phyloP scores from a whole-genome alignment of 2,888 invertebrate genomes.

The Drosophila nr. perissopoda region DNA sequence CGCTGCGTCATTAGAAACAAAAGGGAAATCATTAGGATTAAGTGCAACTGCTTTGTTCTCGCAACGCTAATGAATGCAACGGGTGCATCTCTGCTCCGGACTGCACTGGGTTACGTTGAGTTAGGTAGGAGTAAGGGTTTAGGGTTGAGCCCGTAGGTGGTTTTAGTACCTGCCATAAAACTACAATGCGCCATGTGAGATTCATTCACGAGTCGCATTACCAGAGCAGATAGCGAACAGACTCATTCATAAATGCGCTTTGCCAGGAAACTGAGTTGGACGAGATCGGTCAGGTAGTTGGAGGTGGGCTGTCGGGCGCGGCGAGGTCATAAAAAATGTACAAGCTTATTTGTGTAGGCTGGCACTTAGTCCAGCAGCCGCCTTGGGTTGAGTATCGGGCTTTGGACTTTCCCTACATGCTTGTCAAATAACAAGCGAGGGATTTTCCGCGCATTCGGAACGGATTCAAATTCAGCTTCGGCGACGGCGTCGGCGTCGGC shows the following conservation, averaged over 20 bases:
- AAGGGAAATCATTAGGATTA: slow-evolving; percentile 77
- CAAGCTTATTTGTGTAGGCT: slow-evolving; percentile 76
- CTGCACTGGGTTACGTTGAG: slow-evolving; percentile 23
- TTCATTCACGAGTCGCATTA: slow-evolving; percentile 63
- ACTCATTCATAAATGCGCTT: slow-evolving; percentile 74
- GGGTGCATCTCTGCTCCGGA: slow-evolving; percentile 34
- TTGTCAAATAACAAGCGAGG: slow-evolving; percentile 67
- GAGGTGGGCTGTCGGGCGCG: slow-evolving; percentile 43
- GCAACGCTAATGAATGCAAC: slow-evolving; percentile 71
- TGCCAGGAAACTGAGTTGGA: slow-evolving; percentile 32
- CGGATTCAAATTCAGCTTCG: slow-evolving; percentile 15
- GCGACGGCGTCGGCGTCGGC: slow-evolving; percentile 18
- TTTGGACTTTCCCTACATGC: slow-evolving; percentile 61
- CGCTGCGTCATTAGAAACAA: slow-evolving; percentile 73
- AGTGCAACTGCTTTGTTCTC: slow-evolving; percentile 64
- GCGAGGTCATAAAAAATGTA: slow-evolving; percentile 50
- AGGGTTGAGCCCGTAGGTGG: slow-evolving; percentile 44
- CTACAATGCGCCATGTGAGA: slow-evolving; percentile 29
- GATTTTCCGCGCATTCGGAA: slow-evolving; percentile 66
- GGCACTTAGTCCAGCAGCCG: slow-evolving; percentile 68
- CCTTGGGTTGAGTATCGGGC: slow-evolving; percentile 36
- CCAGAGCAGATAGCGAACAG: slow-evolving; percentile 6
- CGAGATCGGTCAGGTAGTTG: slow-evolving; percentile 42
- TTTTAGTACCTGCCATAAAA: slow-evolving; percentile 70
- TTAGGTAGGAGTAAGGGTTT: slow-evolving; percentile 49